Base-by-base conservation (phyloP, 2,797 vertebrate species). In the Synaphobranchus kaupii region DNA sequence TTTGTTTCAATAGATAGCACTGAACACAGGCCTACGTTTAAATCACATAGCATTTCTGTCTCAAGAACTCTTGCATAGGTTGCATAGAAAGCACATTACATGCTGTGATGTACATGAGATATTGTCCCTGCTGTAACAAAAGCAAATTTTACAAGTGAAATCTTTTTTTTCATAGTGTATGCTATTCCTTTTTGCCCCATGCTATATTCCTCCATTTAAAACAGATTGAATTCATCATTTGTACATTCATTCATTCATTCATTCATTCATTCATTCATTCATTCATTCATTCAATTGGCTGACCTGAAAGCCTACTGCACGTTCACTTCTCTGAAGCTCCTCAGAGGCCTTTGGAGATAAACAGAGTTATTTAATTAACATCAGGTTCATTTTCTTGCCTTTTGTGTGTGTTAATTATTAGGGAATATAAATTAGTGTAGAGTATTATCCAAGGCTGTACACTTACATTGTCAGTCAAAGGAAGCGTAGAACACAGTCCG, bases 291-390 rank as follows among this genome's bases (percentile, higher is more conserved):
- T 22, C 44, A 9, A n/a, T n/a, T 47, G 22, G 34, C 78, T 81
- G 44, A 81, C 78, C 78, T 81, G 44, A 50, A 48, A 81, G 44
- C 90, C 92, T 4, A 82, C 86, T 54, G 91, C 92, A 4, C 90
- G 90, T 52, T 89, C 91, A 31, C 88, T 90, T 85, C 86, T 12
- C n/a, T 50, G 84, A 20, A 89, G 56, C 50, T 83, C 88, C 28
- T 87, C 80, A 3, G 89, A n/a, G 47, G 13, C 78, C 78, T 81
- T 22, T 81, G 78, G 9, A 81, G 50, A 48, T 6, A 81, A 50
- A 50, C 78, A 50, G 44, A 81, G 47, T n/a, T 22, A 44, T 44
- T 78, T 78, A 17, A 47, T 78, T 78, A 8, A 78, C 15, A 78
- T 44, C 13, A 44, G 73, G 20, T 78, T 17, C 15, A 22, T 22